These are phyloP conservation scores for Lutjanus campechanus DNA, from an alignment of 2,797 vertebrate genomes.

Conservation along the genomic window DNA sequence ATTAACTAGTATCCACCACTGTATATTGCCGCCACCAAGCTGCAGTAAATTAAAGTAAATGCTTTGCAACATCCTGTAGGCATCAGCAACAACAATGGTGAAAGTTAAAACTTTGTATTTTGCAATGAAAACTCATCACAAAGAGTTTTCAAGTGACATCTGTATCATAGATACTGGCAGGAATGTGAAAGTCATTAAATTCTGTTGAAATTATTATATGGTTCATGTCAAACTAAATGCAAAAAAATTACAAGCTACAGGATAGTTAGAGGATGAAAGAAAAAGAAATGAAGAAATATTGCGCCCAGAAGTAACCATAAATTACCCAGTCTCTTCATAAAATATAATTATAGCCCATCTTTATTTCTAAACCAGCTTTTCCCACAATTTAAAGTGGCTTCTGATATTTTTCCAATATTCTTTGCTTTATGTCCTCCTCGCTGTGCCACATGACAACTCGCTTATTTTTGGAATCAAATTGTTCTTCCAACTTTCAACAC, in stretches of 20 bases:
- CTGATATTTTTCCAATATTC: constrained; percentile 21
- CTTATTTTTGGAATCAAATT: constrained; percentile 20
- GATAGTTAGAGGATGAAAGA: constrained; percentile 4
- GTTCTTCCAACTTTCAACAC: constrained; percentile 25
- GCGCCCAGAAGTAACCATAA: not conserved
- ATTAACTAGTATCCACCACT: not conserved
- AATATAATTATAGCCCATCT: constrained; percentile 10
- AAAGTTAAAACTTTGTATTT: not conserved
- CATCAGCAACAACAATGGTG: not conserved
- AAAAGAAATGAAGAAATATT: constrained; percentile 13
- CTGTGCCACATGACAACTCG: not conserved
- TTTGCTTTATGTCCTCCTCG: not conserved
- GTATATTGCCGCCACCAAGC: not conserved
- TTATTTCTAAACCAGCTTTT: not conserved
- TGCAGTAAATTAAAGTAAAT: not conserved
- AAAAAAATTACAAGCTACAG: not conserved
- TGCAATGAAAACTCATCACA: constrained; percentile 1
- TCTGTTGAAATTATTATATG: constrained; percentile 7
- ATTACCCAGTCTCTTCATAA: not conserved
- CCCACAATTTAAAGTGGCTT: not conserved
- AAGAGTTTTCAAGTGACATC: not conserved
- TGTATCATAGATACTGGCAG: not conserved
- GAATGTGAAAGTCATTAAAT: not conserved
- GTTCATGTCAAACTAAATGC: not conserved
- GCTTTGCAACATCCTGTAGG: not conserved